Base-by-base conservation (phyloP, 2,797 vertebrate genomes). In the Sebastes taczanowskii region DNA sequence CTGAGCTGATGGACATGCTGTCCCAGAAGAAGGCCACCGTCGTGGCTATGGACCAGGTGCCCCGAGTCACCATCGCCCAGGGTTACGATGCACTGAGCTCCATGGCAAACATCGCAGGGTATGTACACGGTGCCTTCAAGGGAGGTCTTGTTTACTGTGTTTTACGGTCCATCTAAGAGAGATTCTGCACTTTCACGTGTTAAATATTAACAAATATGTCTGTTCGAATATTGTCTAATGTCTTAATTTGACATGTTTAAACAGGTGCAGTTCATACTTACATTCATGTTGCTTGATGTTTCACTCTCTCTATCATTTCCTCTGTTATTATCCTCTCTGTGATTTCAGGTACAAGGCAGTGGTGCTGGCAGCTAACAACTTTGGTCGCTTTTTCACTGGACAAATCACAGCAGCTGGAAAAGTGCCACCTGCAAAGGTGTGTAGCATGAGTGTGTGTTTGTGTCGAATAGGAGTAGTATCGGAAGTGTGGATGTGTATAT, bases 281-380 rank as follows among this genome's bases (percentile, higher is more conserved):
- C 46, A 22, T 58, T 9, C 18, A 20, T 59, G 18, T 14, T 74
- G 3, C 52, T 14, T 20, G 20, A 34, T 23, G 30, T 32, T 38
- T 62, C 4, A 16, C 20, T 64, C 2, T 23, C 6, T 52, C 42
- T 46, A 0, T 60, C 2, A 64, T 25, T 38, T 59, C 20, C 42
- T 25, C 11, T 64, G 10, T 62, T n/a, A 14, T 25, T 32, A 18
- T 49, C 1, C 52, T 59, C 7, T 87, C 27, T 53, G 8, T 87
- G 80, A 73, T 90, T 83, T 75, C 93, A 99, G 99, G 53, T 99
- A 99, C 91, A 99, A 99, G 91, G 95, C 99, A 1, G 98, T 99
- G 25, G 96, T 99, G 14, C 82, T 99, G 90, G 98, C 98, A 87
- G 98, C 99, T 22, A 98, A 99, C 96, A 96, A 96, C 90, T 97